Percentiles rank a stretch among this genome's conserved stretches.
Evolutionary conservation across 2,888 invertebrate species (phyloP).

Genomic region (Tenthredo notha): DNA sequence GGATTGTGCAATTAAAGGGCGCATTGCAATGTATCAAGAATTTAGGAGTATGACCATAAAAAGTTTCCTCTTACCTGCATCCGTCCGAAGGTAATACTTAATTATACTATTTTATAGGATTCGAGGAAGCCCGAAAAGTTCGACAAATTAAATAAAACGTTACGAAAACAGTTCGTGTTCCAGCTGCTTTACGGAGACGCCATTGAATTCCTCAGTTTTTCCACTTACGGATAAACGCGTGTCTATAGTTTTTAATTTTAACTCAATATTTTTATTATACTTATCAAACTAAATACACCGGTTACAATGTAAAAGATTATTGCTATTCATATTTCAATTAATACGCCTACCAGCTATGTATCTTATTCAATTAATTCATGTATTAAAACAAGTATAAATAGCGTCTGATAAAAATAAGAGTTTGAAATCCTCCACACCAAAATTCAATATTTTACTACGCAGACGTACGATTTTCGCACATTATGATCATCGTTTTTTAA

Average conservation of each 20-base stretch:
- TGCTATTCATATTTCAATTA: background rate
- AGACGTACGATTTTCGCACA: background rate
- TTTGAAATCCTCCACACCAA: background rate
- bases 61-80: constrained; percentile 25
- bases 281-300: background rate
- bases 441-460: background rate
- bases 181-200: constrained; percentile 20
- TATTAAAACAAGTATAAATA: background rate
- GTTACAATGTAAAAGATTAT: background rate
- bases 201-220: constrained; percentile 25
- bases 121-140: constrained; percentile 49
- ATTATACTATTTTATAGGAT: constrained; percentile 47
- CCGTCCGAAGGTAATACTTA: constrained; percentile 26
- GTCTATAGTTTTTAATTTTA: background rate
- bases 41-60: background rate
- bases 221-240: background rate
- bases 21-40: background rate
- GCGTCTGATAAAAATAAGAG: background rate
- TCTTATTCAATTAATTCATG: background rate
- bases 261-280: background rate
- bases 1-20: background rate
- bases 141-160: constrained; percentile 51
- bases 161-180: constrained; percentile 43
- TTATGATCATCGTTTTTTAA: background rate
- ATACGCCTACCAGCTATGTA: background rate